phyloP scores from a whole-genome alignment of 2,797 vertebrate genomes.

The Chloroceryle amazona region DNA sequence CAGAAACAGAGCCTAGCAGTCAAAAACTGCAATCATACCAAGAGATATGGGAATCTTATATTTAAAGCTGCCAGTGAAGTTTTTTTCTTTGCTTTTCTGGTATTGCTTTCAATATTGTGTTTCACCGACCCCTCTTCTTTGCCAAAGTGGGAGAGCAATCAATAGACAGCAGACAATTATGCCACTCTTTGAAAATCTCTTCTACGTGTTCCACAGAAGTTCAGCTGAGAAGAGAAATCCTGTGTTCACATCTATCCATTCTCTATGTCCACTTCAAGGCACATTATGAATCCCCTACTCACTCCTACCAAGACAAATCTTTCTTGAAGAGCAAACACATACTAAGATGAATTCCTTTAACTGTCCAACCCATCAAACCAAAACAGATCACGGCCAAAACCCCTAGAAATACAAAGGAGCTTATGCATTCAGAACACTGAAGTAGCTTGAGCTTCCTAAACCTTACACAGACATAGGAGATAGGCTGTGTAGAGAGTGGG shows the following conservation, averaged over 20 bases:
- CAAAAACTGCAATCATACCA: neutral
- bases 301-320: neutral
- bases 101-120: neutral
- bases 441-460: neutral
- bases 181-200: neutral
- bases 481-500: neutral
- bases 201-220: neutral
- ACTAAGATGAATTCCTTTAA: neutral
- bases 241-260: neutral
- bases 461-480: fast-evolving
- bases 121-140: neutral
- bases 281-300: neutral
- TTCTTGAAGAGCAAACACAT: neutral
- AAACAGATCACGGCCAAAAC: neutral
- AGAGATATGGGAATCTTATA: neutral
- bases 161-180: neutral
- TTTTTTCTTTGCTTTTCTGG: neutral
- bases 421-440: neutral
- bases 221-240: neutral
- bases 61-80: neutral
- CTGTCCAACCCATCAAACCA: neutral
- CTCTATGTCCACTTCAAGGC: neutral
- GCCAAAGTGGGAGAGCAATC: neutral
- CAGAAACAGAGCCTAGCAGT: neutral
- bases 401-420: neutral